These are phyloP conservation scores for Falcaria lacertinaria DNA, from an alignment of 2,888 invertebrate genomes.

Conservation along the genomic window DNA sequence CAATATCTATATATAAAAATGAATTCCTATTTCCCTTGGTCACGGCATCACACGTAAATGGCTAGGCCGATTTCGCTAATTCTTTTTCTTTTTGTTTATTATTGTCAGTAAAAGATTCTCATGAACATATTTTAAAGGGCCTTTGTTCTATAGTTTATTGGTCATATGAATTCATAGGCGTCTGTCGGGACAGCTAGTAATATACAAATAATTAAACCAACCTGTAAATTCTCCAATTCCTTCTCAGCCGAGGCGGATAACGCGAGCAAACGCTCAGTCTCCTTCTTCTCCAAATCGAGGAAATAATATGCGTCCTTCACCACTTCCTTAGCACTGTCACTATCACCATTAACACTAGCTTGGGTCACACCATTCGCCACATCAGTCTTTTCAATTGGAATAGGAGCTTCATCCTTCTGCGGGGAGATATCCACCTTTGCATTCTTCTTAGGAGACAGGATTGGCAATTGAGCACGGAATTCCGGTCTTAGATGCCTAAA, in stretches of 20 bases:
- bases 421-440: constrained; percentile 54
- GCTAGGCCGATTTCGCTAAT: too few relatives aligned
- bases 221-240: constrained; percentile 81
- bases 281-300: constrained; percentile 85
- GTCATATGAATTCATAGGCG: too few relatives aligned
- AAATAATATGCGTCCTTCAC: constrained; percentile 89
- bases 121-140: too few relatives aligned
- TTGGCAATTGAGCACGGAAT: constrained; percentile 90
- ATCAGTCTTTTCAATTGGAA: constrained; percentile 56
- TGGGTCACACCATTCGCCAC: constrained; percentile 40
- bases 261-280: constrained; percentile 84
- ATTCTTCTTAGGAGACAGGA: constrained; percentile 81
- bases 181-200: too few relatives aligned
- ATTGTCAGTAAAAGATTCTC: too few relatives aligned
- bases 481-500: constrained; percentile 91
- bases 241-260: constrained; percentile 85
- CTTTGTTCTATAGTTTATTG: too few relatives aligned
- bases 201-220: constrained; percentile 24
- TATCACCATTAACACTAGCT: constrained; percentile 36
- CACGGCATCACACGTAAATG: too few relatives aligned
- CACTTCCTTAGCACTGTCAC: constrained; percentile 32
- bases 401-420: constrained; percentile 47
- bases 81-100: too few relatives aligned
- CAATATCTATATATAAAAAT: too few relatives aligned
- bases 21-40: too few relatives aligned